A percentile compares a stretch with the other conserved stretches of the same genome.
Evolutionary conservation across 2,797 vertebrate genomes (phyloP).

Genomic region (Arrhamphus sclerolepis): DNA sequence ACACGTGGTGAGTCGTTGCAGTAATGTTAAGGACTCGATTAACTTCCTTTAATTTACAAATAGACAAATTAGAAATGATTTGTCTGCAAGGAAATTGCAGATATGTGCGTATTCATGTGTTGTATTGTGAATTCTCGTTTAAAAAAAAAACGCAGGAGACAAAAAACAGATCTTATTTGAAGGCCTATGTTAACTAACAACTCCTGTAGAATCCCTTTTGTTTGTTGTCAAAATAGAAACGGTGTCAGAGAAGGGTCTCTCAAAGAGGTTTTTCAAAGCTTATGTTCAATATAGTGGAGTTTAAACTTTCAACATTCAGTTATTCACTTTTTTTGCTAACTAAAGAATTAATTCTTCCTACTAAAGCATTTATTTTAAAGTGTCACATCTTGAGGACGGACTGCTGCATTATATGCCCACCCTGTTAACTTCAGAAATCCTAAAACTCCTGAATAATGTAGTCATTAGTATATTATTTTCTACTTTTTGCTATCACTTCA

Average conservation of each 20-base stretch:
- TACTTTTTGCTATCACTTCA: too few relatives aligned
- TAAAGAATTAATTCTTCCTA: not conserved
- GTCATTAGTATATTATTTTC: too few relatives aligned
- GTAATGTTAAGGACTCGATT: slow-evolving; percentile 14
- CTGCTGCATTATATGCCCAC: not conserved
- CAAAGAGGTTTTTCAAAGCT: not conserved
- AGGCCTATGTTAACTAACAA: not conserved
- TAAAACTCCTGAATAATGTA: not conserved
- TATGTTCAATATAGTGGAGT: not conserved
- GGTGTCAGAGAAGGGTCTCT: not conserved
- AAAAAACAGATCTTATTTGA: not conserved
- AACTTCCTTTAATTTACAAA: slow-evolving; percentile 46
- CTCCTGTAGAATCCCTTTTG: slow-evolving; percentile 1
- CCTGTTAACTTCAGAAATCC: not conserved
- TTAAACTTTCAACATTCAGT: not conserved
- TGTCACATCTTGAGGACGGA: not conserved
- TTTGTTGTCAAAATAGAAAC: slow-evolving; percentile 10
- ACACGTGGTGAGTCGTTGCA: slow-evolving; percentile 9
- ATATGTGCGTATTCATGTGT: not conserved
- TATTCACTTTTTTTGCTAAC: not conserved
- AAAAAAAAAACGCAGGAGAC: not conserved
- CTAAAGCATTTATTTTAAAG: not conserved
- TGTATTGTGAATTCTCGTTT: slow-evolving; percentile 5
- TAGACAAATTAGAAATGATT: slow-evolving; percentile 42
- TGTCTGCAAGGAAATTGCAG: slow-evolving; percentile 29